A percentile compares a stretch with the other conserved stretches of the same genome.
Conservation (phyloP, 1,140 invertebrate genomes). For the Heliconius congener region DNA sequence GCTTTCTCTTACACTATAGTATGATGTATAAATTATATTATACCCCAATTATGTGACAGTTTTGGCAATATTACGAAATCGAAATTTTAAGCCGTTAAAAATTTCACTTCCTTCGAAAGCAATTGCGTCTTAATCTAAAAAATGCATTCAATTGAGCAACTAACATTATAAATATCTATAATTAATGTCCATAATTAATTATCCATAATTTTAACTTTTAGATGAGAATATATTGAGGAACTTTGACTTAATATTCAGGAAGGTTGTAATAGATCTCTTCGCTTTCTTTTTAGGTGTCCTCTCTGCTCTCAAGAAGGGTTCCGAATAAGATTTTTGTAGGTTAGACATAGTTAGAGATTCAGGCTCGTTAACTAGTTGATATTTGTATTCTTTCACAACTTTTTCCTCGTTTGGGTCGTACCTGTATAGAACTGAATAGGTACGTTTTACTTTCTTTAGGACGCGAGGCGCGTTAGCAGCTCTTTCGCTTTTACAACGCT, state of each 20-base stretch:
- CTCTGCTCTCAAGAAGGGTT: conserved; percentile 67
- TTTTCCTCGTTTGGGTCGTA: conserved; percentile 74
- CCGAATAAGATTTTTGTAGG: conserved; percentile 66
- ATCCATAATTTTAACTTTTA: conserved; percentile 59
- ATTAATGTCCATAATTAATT: background rate
- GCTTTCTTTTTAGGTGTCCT: conserved; percentile 70
- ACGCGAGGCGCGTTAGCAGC: conserved; percentile 52
- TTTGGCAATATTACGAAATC: conserved; percentile 4
- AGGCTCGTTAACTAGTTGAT: conserved; percentile 60
- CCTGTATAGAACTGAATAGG: conserved; percentile 74
- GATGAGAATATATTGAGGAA: conserved; percentile 73
- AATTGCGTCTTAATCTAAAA: conserved; percentile 39
- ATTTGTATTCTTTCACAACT: conserved; percentile 76
- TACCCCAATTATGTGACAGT: background rate
- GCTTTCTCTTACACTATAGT: conserved; percentile 20
- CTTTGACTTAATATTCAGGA: conserved; percentile 74
- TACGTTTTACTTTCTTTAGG: conserved; percentile 72
- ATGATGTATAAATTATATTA: background rate
- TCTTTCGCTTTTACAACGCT: conserved; percentile 74
- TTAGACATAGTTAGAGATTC: conserved; percentile 39
- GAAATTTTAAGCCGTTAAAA: background rate
- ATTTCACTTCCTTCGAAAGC: conserved; percentile 19
- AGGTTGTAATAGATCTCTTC: conserved; percentile 72
- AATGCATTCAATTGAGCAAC: conserved; percentile 79
- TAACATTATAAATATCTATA: conserved; percentile 45